phyloP scores from a whole-genome alignment of 2,888 invertebrate genomes.

The Aphodius sticticus region DNA sequence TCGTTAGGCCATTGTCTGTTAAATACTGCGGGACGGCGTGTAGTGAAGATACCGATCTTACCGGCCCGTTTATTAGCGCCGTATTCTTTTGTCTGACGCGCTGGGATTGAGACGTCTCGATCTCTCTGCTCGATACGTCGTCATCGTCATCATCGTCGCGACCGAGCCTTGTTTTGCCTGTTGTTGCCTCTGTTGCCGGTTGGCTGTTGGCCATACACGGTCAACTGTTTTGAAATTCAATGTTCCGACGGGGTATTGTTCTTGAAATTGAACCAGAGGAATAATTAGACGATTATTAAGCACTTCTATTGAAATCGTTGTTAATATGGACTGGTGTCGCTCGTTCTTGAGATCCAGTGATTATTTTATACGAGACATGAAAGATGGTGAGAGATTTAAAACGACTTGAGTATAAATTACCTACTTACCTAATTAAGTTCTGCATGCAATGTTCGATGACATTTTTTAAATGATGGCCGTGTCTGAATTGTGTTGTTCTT shows the following conservation, averaged over 20 bases:
- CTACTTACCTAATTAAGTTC: no score
- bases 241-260: not conserved
- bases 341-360: no score
- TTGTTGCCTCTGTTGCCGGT: not conserved
- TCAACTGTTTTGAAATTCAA: constrained; percentile 4
- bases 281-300: not conserved
- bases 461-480: no score
- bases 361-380: no score
- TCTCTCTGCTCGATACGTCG: not conserved
- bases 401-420: no score
- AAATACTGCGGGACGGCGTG: not conserved
- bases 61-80: not conserved
- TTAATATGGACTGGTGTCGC: not conserved
- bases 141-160: not conserved
- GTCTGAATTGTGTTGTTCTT: no score
- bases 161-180: not conserved
- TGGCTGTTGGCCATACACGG: not conserved
- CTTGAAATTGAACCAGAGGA: not conserved
- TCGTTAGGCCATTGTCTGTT: not conserved
- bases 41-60: not conserved
- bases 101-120: not conserved
- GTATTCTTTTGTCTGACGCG: not conserved
- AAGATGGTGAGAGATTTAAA: no score
- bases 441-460: no score
- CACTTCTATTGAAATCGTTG: not conserved